phyloP scores from a whole-genome alignment of 2,888 invertebrate species.

The Polylopha cassiicola region DNA sequence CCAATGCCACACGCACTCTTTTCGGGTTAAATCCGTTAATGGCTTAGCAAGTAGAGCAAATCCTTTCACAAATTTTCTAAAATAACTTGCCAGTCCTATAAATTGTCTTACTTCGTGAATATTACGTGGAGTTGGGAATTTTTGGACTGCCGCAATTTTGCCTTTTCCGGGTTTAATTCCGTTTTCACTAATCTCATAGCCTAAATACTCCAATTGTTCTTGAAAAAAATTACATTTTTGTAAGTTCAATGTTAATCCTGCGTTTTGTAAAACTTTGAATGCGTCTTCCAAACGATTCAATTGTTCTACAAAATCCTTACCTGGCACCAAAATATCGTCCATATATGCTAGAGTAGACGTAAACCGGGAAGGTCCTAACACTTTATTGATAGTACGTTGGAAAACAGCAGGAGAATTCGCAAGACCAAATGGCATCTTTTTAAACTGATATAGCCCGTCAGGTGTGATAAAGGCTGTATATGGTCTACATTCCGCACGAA shows the following conservation, averaged over 20 bases:
- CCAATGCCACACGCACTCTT: conserved; percentile 17
- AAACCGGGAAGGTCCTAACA: conserved; percentile 3
- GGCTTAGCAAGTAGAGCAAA: conserved; percentile 29
- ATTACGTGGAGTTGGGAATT: conserved; percentile 29
- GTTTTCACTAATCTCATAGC: conserved; percentile 28
- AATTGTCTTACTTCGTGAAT: conserved; percentile 33
- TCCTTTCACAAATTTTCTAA: conserved; percentile 30
- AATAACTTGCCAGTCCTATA: conserved; percentile 33
- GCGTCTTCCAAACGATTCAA: background rate
- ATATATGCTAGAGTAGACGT: conserved; percentile 9
- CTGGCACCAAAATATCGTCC: conserved; percentile 12
- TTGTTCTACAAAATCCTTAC: background rate
- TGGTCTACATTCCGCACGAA: conserved; percentile 13
- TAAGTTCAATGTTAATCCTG: conserved; percentile 7
- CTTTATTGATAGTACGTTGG: conserved; percentile 13
- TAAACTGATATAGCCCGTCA: conserved; percentile 17
- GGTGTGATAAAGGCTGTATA: conserved; percentile 23
- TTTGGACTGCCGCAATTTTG: conserved; percentile 29
- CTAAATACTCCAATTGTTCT: conserved; percentile 28
- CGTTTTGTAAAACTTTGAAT: conserved; percentile 2
- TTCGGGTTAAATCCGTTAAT: conserved; percentile 17
- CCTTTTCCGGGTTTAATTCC: conserved; percentile 27
- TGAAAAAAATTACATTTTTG: conserved; percentile 29
- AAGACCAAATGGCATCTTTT: conserved; percentile 20
- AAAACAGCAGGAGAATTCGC: conserved; percentile 19